Evolutionary conservation across 2,113 vertebrate species (phyloP), one percentile per base, ranked within the genome.

Genomic region (Seriola dumerili): DNA sequence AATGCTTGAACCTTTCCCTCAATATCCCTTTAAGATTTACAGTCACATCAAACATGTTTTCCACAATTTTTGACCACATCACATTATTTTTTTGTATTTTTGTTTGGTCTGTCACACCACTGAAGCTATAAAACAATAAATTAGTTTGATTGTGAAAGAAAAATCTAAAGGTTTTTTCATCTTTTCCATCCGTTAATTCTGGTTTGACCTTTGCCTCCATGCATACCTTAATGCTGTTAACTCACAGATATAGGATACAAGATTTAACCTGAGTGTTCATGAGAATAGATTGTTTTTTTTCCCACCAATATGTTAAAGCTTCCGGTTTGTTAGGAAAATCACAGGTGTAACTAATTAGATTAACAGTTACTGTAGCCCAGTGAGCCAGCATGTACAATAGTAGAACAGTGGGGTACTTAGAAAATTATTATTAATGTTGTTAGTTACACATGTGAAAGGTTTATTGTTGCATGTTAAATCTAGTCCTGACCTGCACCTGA

Each of bases 401-500:
- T 7, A 6, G 42, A 16, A 12, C 32, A 50, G 29, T 23, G 75
- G 29, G 17, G 57, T 25, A 59, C 14, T 19, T 32, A 8, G 21
- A 68, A 5, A 8, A 11, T 25, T 36, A 17, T 32, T 21, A 42
- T 42, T 4, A 55, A n/a, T 25, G n/a, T 14, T 61, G 3, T 52
- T 8, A 58, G n/a, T 38, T 68, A 62, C 19, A 34, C 19, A 7
- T n/a, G 38, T 58, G 25, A 46, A 57, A n/a, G 32, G 34, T 13
- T 50, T 44, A 11, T 55, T 71, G 46, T 57, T 72, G 63, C 23
- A 44, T 42, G 12, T 54, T 23, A n/a, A 63, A 57, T 64, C 36
- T 23, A 8, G 21, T 54, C 11, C 66, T 32, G 42, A 59, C 1
- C 59, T 40, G n/a, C 32, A 29, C 10, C 36, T 55, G 34, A 42